These are phyloP conservation scores for Seriola quinqueradiata DNA, from an alignment of 2,113 vertebrate genomes.

Conservation along the genomic window DNA sequence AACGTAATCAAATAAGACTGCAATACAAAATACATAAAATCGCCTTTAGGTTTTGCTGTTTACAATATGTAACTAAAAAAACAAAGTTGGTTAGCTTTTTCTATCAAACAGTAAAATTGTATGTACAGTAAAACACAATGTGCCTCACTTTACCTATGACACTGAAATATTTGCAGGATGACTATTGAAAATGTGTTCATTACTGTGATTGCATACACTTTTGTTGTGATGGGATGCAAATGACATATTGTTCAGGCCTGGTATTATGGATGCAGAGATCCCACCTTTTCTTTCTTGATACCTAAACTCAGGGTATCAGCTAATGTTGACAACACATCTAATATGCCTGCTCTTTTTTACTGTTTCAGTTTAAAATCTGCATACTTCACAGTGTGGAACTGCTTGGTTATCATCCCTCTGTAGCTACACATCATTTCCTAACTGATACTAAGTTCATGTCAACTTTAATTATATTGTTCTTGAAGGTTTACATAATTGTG, in stretches of 20 bases:
- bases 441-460: neutral
- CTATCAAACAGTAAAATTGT: neutral
- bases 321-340: neutral
- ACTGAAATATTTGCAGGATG: neutral
- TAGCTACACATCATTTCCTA: neutral
- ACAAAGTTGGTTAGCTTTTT: neutral
- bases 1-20: slow-evolving; percentile 4
- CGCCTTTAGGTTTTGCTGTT: neutral
- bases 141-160: neutral
- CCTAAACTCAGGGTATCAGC: neutral
- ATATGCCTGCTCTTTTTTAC: neutral
- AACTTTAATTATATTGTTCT: neutral
- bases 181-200: neutral
- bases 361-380: neutral
- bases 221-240: neutral
- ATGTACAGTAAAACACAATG: neutral
- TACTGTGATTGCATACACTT: neutral
- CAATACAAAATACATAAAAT: neutral
- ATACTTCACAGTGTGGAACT: neutral
- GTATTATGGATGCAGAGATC: neutral
- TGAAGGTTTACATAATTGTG: neutral
- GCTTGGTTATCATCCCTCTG: neutral
- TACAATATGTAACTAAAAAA: neutral
- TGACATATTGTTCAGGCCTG: neutral
- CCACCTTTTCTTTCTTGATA: neutral